Base-by-base conservation (phyloP, 2,888 invertebrate genomes). In the Mesorhabditis belari region DNA sequence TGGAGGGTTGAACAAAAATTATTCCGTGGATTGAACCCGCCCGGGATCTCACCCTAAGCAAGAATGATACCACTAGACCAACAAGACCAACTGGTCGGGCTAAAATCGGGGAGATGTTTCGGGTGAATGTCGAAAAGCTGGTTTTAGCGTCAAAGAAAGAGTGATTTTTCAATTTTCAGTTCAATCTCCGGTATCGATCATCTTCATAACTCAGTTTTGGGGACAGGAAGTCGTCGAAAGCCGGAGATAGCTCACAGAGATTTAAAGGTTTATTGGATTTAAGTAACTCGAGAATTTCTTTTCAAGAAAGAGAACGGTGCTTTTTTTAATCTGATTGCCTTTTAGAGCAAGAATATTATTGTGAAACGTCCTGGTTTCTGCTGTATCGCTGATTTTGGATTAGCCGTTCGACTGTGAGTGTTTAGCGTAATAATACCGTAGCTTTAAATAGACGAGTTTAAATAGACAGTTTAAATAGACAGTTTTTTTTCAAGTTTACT, bases 321-420 rank as follows among this genome's bases (percentile, higher is more conserved):
- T 17, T 17, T 17, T 17, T 1, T 17, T 6, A 35, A 35, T 6
- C 35, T 35, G 17, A 6, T 35, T 17, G n/a, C n/a, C n/a, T 26
- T 54, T 2, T 93, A 93, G 81, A 89, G 89, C 81, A 92, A 91
- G 83, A 94, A 94, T 82, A 91, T 94, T 67, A 86, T 94, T 58
- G 92, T 94, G 55, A 93, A 92, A 81, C 84, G 90, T 87, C 63
- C 66, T 1, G 77, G 77, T 12, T 74, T 76, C 0, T 89, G 90
- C 78, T 92, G 92, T 83, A 89, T 94, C 70, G 92, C 92, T 4
- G 93, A 94, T 84, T 90, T 94, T 82, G 93, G 93, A 4, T 85
- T 93, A 63, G 92, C 93, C 26, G 91, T 92, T 58, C 87, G 90
- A 70, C 70, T 65, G 77, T 78, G 25, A 63, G 72, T 66, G 29